A percentile compares a stretch with the other conserved stretches of the same genome.
Conservation (phyloP, 2,113 vertebrate species). For the Emberiza fucata region DNA sequence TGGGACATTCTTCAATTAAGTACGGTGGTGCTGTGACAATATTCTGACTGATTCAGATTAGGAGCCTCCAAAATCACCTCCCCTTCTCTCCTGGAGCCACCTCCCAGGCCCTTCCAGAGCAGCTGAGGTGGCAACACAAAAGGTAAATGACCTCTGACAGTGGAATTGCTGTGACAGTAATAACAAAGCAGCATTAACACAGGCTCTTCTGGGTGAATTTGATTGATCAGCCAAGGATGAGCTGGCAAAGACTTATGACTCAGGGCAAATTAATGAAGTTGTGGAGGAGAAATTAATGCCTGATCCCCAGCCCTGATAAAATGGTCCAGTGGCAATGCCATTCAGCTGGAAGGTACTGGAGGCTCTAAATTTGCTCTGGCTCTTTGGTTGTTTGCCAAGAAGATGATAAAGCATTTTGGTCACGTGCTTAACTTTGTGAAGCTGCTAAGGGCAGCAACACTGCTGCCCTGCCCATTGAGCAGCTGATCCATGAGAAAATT, state of each 20-base stretch:
- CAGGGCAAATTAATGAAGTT: neutral
- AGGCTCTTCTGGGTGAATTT: neutral
- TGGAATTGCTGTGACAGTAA: neutral
- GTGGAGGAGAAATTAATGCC: neutral
- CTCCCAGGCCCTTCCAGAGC: neutral
- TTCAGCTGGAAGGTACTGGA: neutral
- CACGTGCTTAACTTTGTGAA: neutral
- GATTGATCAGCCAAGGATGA: neutral
- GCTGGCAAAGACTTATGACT: neutral
- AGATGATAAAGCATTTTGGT: neutral
- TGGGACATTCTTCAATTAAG: neutral
- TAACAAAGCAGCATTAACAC: rapidly evolving
- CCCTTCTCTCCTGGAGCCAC: neutral
- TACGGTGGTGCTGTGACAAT: neutral
- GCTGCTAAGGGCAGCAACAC: neutral
- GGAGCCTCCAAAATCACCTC: neutral
- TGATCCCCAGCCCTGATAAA: neutral
- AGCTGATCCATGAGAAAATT: neutral
- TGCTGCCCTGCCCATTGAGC: neutral
- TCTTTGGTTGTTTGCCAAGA: neutral
- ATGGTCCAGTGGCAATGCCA: neutral
- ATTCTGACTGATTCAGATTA: neutral
- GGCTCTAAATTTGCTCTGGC: neutral
- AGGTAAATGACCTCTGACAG: neutral
- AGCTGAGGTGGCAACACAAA: neutral